phyloP scores from a whole-genome alignment of 2,888 invertebrate genomes.

The Lasioglossum vierecki region DNA sequence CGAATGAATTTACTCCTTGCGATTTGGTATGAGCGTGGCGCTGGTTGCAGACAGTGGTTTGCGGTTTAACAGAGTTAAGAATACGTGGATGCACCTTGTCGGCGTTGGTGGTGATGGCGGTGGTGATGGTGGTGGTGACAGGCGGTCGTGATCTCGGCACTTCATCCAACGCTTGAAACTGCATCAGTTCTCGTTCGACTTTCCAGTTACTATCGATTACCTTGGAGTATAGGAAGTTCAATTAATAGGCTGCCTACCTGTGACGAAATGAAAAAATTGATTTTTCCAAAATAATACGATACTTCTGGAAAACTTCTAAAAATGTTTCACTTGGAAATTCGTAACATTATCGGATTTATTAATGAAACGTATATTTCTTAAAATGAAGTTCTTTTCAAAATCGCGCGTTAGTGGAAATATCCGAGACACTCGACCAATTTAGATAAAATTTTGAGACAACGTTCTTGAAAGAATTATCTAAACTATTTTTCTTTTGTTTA shows the following conservation, averaged over 20 bases:
- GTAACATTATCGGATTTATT: no score
- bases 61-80: conserved; percentile 61
- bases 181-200: conserved; percentile 11
- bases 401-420: not conserved
- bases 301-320: not conserved
- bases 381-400: not conserved
- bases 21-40: conserved; percentile 28
- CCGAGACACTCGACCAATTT: not conserved
- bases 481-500: not conserved
- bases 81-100: conserved; percentile 40
- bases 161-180: conserved; percentile 37
- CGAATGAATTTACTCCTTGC: conserved; percentile 55
- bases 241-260: conserved; percentile 11
- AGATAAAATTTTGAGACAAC: not conserved
- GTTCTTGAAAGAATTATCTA: not conserved
- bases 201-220: conserved; percentile 27
- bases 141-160: conserved; percentile 27
- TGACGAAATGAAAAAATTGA: not conserved
- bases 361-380: not conserved
- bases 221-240: conserved; percentile 24
- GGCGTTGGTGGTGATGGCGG: conserved; percentile 11
- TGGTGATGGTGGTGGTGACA: conserved; percentile 11
- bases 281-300: not conserved
- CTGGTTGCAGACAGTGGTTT: conserved; percentile 48
- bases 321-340: not conserved